Percentiles rank a stretch among this genome's conserved stretches.
phyloP scores from a whole-genome alignment of 2,797 vertebrate genomes.

The Onychomys leucogaster region DNA sequence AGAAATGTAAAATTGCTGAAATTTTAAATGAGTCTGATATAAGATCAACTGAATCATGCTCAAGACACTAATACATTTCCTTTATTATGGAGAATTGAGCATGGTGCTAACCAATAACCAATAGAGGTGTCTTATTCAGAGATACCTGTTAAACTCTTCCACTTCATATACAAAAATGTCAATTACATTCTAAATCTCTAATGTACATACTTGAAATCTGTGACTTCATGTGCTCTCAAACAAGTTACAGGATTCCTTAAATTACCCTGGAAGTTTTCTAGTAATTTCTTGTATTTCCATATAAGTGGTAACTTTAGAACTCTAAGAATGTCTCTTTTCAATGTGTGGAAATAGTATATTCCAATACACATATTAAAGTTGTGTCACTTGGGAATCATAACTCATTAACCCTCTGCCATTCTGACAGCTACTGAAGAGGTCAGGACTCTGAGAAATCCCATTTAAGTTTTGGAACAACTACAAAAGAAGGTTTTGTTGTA shows the following conservation, averaged over 20 bases:
- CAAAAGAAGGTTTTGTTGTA: background rate
- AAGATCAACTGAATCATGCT: background rate
- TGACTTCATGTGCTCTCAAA: background rate
- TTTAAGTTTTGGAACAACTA: background rate
- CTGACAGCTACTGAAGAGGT: background rate
- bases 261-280: constrained; percentile 14
- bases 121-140: background rate
- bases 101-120: background rate
- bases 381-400: background rate
- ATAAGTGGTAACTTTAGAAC: background rate
- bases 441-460: background rate
- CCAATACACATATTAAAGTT: background rate
- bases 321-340: background rate
- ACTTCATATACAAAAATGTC: background rate
- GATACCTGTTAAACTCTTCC: background rate
- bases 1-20: background rate
- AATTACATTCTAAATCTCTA: background rate
- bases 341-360: background rate
- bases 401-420: background rate
- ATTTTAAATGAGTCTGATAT: background rate
- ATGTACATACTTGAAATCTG: background rate
- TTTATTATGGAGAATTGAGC: background rate
- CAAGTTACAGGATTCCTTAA: background rate
- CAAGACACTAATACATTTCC: background rate
- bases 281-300: background rate